Evolutionary conservation across 2,888 invertebrate genomes (phyloP), one percentile per base, ranked within the genome.

Genomic region (Hydroisotoma schaefferi): DNA sequence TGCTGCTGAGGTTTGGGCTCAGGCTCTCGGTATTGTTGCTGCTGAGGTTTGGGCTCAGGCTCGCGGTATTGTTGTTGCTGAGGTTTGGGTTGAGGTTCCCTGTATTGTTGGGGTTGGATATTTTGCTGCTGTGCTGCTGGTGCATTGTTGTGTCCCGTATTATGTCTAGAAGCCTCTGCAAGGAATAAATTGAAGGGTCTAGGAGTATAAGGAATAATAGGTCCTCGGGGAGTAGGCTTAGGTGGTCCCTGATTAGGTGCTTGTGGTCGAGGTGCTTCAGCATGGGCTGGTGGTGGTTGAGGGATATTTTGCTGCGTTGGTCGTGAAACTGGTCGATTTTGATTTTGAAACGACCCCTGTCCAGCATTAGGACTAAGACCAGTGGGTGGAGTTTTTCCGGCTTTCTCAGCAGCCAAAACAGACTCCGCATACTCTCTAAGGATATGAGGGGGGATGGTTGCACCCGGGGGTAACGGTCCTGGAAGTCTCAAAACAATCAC

Each of bases 401-500:
- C 23, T 25, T 43, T 8, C 43, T 53, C 53, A 25, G 53, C 53
- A 38, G 53, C 53, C 26, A 53, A 25, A n/a, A 53, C 53, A 12
- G 53, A 55, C 25, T 55, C 46, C 5, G 57, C 51, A 20, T 29
- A 40, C 43, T 33, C 37, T 37, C 15, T 57, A 2, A 49, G 23
- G 18, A 49, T n/a, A 18, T 40, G 55, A 22, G 61, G 52, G 8
- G 51, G 49, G 25, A 43, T 40, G 1, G 57, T 47, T 5, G 62
- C 56, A n/a, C 58, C 48, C 6, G 53, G 57, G 12, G 59, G 57
- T 2, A 47, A 33, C 22, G 54, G 55, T 23, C 44, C 52, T 44
- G 56, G 58, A 6, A 61, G 56, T 25, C 58, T 43, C 20, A 53
- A 23, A 3, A 53, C 53, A n/a, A 53, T 53, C 3, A 53, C 53